Base-by-base conservation (phyloP, 2,797 vertebrate genomes). In the Decapterus maruadsi region DNA sequence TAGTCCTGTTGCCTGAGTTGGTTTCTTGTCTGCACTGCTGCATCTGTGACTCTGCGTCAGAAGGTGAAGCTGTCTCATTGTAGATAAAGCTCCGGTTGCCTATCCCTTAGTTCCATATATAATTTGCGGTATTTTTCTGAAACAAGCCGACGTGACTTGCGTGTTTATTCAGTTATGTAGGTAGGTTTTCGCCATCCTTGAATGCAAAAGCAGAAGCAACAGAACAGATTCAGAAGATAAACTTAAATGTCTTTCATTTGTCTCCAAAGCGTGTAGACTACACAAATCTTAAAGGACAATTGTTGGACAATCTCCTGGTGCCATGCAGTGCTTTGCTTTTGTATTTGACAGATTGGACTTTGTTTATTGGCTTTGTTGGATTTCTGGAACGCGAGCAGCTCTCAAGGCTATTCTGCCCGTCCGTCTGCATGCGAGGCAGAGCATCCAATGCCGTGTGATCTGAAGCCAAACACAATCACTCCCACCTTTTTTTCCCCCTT, bases 281-380 rank as follows among this genome's bases (percentile, higher is more conserved):
- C 3, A 54, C 46, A 57, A 29, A 48, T 53, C 59, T 38, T 68
- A 48, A 79, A 26, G 20, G 54, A 68, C 61, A 60, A n/a, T 72
- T 54, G 51, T 62, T 79, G 77, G 69, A 79, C 5, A 4, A 29
- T 19, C 19, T 45, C 68, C n/a, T 72, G 36, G 38, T 74, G 51
- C 70, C 64, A 50, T 60, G 77, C 45, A 46, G 16, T 46, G 45
- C 51, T 87, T 75, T 69, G 26, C 60, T 74, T 87, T 85, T 75
- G 20, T 78, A 45, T 82, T 64, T 84, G 79, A 90, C 77, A 74
- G 71, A 86, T 79, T 78, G 66, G 64, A 69, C 58, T 85, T 84
- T 89, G 77, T 88, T 87, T 72, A 66, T 82, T 87, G 87, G 73
- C 76, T 76, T 76, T 82, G 81, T 69, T 73, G 56, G 57, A 77